Evolutionary conservation across 2,888 invertebrate genomes (phyloP).

Genomic region (Vannuccia rotundouncinata): DNA sequence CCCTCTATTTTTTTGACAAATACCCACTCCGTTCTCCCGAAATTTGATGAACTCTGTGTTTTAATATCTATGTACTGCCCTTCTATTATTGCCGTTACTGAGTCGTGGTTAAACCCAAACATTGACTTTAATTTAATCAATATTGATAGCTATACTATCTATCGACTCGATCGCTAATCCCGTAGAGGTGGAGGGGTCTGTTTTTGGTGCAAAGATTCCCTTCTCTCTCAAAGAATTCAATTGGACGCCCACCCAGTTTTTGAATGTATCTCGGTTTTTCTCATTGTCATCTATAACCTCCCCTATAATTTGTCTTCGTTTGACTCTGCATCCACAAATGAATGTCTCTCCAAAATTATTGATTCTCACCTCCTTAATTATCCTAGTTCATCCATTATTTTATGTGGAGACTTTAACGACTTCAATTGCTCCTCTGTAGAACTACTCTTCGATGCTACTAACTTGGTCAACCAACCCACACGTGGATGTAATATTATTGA

Average conservation of each 20-base stretch:
- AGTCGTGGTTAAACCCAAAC: too few species aligned
- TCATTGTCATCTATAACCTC: conserved; percentile 1
- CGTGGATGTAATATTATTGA: conserved; percentile 31
- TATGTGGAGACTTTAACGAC: conserved; percentile 23
- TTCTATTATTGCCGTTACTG: too few species aligned
- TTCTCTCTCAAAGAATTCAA: conserved; percentile 7
- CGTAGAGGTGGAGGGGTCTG: conserved; percentile 28
- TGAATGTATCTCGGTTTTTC: conserved; percentile 6
- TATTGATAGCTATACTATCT: conserved; percentile 15
- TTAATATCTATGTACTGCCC: too few species aligned
- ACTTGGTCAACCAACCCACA: conserved; percentile 25
- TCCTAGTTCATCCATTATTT: background rate
- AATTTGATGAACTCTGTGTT: too few species aligned
- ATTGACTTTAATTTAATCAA: conserved; percentile 23
- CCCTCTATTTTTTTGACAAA: too few species aligned
- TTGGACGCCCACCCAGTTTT: background rate
- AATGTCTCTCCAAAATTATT: conserved; percentile 12
- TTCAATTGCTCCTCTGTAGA: conserved; percentile 19
- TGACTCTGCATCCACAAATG: conserved; percentile 2
- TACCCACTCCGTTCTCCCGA: too few species aligned
- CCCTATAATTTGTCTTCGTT: background rate
- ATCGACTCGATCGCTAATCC: conserved; percentile 14
- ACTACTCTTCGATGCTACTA: conserved; percentile 18
- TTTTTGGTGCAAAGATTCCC: background rate
- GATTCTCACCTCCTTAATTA: conserved; percentile 25